Percentiles rank a stretch among this genome's conserved stretches.
phyloP scores from a whole-genome alignment of 2,113 vertebrate genomes.

The Haemorhous mexicanus region DNA sequence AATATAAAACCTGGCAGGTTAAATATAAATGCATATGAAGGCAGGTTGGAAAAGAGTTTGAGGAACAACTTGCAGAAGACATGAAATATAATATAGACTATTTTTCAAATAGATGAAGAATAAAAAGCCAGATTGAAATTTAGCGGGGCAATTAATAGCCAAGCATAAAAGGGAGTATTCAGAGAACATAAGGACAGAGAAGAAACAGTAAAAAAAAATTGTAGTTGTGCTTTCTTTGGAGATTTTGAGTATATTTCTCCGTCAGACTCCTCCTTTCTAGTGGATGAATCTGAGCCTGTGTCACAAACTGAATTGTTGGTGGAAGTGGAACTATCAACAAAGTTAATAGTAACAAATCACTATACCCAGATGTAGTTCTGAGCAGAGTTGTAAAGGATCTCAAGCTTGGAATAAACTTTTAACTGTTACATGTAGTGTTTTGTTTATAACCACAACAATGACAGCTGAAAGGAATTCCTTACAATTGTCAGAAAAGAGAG shows the following conservation, averaged over 20 bases:
- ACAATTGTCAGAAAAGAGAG: not conserved
- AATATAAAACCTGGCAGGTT: not conserved
- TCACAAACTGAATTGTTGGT: not conserved
- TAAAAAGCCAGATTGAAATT: not conserved
- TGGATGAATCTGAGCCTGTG: not conserved
- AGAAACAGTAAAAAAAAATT: not conserved
- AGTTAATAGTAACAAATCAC: not conserved
- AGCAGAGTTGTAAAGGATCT: not conserved
- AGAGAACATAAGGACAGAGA: not conserved
- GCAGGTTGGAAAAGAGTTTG: not conserved
- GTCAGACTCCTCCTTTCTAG: not conserved
- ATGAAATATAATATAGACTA: not conserved
- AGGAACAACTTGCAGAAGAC: not conserved
- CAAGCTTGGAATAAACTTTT: not conserved
- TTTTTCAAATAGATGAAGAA: not conserved
- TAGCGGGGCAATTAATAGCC: not conserved
- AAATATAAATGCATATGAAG: not conserved
- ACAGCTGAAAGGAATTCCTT: not conserved
- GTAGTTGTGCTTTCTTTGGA: not conserved
- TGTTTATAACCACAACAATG: not conserved
- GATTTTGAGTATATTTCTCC: not conserved
- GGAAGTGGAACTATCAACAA: not conserved
- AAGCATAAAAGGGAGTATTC: not conserved
- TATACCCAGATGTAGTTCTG: not conserved
- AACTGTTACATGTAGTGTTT: not conserved